Percentiles rank a stretch among this genome's conserved stretches.
Conservation (phyloP, 2,113 vertebrate species). For the Rutilus rutilus region DNA sequence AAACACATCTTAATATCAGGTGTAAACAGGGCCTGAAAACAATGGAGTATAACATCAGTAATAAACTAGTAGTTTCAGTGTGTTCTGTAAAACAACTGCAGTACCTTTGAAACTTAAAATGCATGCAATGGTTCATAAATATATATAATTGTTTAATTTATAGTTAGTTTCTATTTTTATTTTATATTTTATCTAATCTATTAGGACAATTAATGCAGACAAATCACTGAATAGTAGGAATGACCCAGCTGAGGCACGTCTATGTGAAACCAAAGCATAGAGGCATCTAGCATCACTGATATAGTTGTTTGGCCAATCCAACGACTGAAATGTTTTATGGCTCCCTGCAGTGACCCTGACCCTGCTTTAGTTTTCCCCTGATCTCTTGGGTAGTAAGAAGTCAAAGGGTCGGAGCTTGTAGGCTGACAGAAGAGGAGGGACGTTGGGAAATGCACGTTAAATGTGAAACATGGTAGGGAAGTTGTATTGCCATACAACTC, state of each 20-base stretch:
- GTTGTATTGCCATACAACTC: conserved; percentile 91
- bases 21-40: neutral
- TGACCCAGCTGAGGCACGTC: neutral
- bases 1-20: no score
- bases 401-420: conserved; percentile 10
- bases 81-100: neutral
- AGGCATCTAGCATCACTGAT: no score
- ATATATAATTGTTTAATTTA: neutral
- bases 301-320: conserved; percentile 66
- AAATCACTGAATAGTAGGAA: neutral
- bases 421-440: conserved; percentile 47
- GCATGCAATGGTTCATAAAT: no score
- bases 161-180: neutral
- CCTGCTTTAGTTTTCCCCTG: conserved; percentile 55
- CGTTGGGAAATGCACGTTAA: conserved; percentile 63
- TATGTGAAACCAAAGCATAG: conserved; percentile 42
- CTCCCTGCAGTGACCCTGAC: conserved; percentile 67
- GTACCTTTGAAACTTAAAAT: neutral
- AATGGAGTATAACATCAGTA: neutral
- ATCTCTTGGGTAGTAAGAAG: conserved; percentile 41
- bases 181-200: neutral
- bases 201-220: neutral
- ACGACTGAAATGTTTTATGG: conserved; percentile 74
- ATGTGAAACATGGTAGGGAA: conserved; percentile 85
- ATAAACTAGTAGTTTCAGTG: neutral